These are phyloP conservation scores for Tetranychus urticae DNA, from an alignment of 1,140 invertebrate species.

Conservation along the genomic window DNA sequence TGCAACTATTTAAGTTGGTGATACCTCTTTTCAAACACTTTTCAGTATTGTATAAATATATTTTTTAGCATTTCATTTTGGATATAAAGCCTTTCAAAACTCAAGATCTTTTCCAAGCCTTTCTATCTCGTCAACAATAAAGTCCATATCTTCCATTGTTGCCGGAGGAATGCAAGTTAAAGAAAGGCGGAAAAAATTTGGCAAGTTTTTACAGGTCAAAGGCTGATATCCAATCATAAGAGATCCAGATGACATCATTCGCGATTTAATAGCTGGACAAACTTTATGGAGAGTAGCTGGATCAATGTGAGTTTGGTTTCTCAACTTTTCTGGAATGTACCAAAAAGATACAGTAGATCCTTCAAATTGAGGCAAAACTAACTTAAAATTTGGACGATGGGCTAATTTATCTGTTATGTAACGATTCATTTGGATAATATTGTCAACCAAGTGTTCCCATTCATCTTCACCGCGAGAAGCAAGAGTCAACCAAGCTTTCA, in stretches of 20 bases:
- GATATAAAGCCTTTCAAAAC: background rate
- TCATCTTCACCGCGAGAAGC: slow-evolving; percentile 74
- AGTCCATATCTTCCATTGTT: slow-evolving; percentile 50
- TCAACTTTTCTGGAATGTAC: slow-evolving; percentile 59
- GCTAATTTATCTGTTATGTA: slow-evolving; percentile 34
- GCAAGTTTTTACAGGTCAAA: slow-evolving; percentile 32
- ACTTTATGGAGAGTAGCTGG: slow-evolving; percentile 28
- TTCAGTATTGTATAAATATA: background rate
- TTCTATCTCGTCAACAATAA: slow-evolving; percentile 65
- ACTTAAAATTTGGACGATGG: slow-evolving; percentile 37
- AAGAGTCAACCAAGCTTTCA: slow-evolving; percentile 98
- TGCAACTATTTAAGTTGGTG: background rate
- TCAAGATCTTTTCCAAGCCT: slow-evolving; percentile 30
- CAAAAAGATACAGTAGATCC: slow-evolving; percentile 88
- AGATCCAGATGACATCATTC: slow-evolving; percentile 75
- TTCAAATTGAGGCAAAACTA: slow-evolving; percentile 50
- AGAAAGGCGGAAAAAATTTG: slow-evolving; percentile 83
- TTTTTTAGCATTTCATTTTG: too few relatives aligned
- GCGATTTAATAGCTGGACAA: slow-evolving; percentile 71
- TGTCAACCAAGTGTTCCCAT: slow-evolving; percentile 71
- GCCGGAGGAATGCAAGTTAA: slow-evolving; percentile 60
- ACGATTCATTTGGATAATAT: slow-evolving; percentile 57
- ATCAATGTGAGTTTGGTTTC: background rate
- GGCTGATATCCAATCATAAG: slow-evolving; percentile 92
- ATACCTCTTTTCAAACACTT: background rate